Conservation (phyloP, 2,113 vertebrate genomes). For the Stegastes partitus region DNA sequence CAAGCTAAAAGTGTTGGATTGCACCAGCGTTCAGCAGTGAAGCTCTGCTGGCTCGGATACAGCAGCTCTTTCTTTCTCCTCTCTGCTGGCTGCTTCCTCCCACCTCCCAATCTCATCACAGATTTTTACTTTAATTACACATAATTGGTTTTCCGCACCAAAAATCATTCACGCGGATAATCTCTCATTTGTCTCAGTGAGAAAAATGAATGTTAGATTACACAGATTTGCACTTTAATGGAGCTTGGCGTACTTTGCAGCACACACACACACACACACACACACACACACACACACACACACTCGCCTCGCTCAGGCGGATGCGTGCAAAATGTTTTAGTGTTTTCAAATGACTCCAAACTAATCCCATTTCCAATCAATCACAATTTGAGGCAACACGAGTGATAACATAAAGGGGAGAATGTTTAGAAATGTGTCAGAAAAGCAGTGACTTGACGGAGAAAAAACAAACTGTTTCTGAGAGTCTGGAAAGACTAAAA, state of each 20-base stretch:
- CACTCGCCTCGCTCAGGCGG: no score
- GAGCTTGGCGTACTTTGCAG: not conserved
- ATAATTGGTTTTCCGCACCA: conserved; percentile 46
- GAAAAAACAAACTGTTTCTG: no score
- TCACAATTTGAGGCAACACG: not conserved
- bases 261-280: not conserved
- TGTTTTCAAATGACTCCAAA: conserved; percentile 12
- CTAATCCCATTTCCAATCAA: conserved; percentile 9
- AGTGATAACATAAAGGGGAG: not conserved
- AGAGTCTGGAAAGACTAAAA: no score
- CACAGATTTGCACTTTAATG: conserved; percentile 26
- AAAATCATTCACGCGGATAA: conserved; percentile 31
- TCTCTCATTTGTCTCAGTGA: conserved; percentile 47
- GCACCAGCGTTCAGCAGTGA: not conserved
- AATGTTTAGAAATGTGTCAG: not conserved
- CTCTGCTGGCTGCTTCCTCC: conserved; percentile 12
- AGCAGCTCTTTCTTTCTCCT: not conserved
- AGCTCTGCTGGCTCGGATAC: conserved; percentile 3
- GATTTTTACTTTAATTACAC: conserved; percentile 50
- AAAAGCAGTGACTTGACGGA: not conserved
- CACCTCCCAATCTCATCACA: conserved; percentile 29
- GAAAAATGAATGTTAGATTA: conserved; percentile 51
- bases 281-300: no score
- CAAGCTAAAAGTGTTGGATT: conserved; percentile 3
- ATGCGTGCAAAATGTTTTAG: not conserved